Evolutionary conservation across 2,797 vertebrate species (phyloP).

Genomic region (Gallinago stenura): DNA sequence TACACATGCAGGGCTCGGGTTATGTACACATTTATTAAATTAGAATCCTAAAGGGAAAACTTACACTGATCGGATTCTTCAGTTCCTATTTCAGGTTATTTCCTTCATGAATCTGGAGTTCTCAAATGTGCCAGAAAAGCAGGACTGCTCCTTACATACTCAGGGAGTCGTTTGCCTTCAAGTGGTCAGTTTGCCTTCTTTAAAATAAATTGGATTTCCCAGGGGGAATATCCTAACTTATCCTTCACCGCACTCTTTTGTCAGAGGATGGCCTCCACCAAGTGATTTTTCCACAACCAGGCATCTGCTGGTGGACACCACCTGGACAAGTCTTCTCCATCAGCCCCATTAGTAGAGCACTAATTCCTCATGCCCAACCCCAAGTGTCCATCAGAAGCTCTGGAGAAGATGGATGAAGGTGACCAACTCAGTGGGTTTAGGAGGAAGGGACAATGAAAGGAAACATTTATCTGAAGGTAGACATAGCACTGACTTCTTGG

Average conservation of each 20-base stretch:
- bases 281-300: neutral
- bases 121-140: neutral
- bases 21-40: neutral
- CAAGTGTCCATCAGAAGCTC: rapidly evolving
- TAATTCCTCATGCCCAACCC: no score
- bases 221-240: neutral
- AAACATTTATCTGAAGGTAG: neutral
- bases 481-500: neutral
- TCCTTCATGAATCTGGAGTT: neutral
- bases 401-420: neutral
- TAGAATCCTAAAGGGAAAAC: neutral
- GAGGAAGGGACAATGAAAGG: neutral
- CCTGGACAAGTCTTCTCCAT: rapidly evolving
- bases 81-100: neutral
- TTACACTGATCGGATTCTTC: neutral
- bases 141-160: neutral
- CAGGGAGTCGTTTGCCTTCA: neutral
- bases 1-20: rapidly evolving
- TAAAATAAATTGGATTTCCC: rapidly evolving
- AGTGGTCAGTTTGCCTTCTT: neutral
- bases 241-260: neutral
- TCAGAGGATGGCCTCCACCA: neutral
- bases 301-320: neutral
- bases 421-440: neutral
- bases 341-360: neutral